These are phyloP conservation scores for Cricetomys ansorgei DNA, from an alignment of 2,113 vertebrate genomes.

Conservation along the genomic window DNA sequence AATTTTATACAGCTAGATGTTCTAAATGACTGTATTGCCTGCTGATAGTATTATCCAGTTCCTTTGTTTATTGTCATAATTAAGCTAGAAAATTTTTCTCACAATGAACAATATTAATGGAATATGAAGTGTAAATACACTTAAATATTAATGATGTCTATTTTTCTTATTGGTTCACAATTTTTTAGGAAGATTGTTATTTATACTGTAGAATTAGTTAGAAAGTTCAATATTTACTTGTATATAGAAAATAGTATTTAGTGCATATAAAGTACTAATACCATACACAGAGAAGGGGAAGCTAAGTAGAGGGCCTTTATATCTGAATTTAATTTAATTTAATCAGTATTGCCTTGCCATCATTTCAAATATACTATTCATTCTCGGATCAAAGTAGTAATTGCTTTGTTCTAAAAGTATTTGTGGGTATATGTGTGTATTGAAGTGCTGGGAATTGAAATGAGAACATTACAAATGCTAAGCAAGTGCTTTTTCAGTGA, in stretches of 20 bases:
- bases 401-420: neutral
- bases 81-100: neutral
- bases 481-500: neutral
- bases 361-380: neutral
- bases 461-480: neutral
- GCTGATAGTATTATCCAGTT: neutral
- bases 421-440: neutral
- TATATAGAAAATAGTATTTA: constrained; percentile 1
- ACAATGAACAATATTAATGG: neutral
- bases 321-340: constrained; percentile 48
- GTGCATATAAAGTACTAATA: neutral
- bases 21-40: neutral
- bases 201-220: constrained; percentile 40
- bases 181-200: constrained; percentile 43
- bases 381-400: neutral
- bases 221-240: constrained; percentile 40
- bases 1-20: neutral
- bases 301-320: constrained; percentile 1
- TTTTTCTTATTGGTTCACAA: constrained; percentile 32
- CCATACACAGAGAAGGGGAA: neutral
- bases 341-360: constrained; percentile 16
- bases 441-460: neutral
- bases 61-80: neutral
- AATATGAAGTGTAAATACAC: neutral
- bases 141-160: constrained; percentile 50